Percentiles rank a stretch among this genome's conserved stretches.
phyloP scores from a whole-genome alignment of 1,140 invertebrate species.

The Chrysoperla carnea region DNA sequence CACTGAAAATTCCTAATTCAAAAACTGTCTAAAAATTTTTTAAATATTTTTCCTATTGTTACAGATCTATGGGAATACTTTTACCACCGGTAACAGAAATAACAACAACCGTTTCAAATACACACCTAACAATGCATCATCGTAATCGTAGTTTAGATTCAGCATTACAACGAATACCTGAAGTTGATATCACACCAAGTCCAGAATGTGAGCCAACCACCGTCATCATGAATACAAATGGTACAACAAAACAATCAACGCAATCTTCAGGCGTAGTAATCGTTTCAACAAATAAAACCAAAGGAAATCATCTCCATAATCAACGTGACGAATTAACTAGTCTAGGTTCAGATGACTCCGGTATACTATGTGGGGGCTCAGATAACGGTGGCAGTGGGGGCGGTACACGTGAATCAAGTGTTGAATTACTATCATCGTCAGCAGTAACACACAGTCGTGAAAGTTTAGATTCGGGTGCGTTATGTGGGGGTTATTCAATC shows the following conservation, averaged over 20 bases:
- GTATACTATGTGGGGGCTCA: constrained; percentile 51
- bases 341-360: constrained; percentile 71
- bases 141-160: constrained; percentile 77
- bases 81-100: constrained; percentile 51
- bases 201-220: constrained; percentile 46
- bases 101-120: constrained; percentile 24
- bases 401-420: constrained; percentile 23
- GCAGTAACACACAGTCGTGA: constrained; percentile 29
- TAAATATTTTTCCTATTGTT: constrained; percentile 11
- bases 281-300: constrained; percentile 5
- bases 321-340: constrained; percentile 50
- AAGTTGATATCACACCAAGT: constrained; percentile 63
- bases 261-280: neutral
- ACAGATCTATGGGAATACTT: constrained; percentile 58
- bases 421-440: constrained; percentile 16
- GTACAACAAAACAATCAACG: constrained; percentile 1
- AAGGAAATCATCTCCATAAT: constrained; percentile 11
- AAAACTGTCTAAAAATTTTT: neutral
- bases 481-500: constrained; percentile 23
- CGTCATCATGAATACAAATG: constrained; percentile 11
- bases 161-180: constrained; percentile 67
- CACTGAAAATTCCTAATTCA: too few species aligned
- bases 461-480: constrained; percentile 48
- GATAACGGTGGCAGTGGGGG: constrained; percentile 33
- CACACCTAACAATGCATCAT: constrained; percentile 51